Conservation (phyloP, 2,113 vertebrate species). For the Dolichallabes microphthalmus region DNA sequence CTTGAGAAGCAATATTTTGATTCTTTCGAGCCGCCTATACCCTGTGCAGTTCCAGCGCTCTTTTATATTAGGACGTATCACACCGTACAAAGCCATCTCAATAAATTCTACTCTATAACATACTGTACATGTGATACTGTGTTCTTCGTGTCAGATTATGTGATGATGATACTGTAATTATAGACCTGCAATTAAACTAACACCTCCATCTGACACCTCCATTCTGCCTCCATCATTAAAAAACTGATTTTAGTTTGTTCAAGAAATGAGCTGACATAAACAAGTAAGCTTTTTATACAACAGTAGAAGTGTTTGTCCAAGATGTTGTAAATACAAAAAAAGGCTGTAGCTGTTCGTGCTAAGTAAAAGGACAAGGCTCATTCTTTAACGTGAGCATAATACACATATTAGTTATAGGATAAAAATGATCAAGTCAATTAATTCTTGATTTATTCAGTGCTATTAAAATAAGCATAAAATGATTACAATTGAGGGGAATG, state of each 20-base stretch:
- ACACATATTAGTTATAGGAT: neutral
- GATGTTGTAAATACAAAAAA: neutral
- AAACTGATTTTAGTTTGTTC: neutral
- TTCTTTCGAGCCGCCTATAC: neutral
- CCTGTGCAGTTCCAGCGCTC: neutral
- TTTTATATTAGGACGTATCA: neutral
- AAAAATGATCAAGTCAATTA: neutral
- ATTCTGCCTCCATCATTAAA: neutral
- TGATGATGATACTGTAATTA: neutral
- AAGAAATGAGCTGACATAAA: neutral
- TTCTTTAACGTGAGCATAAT: neutral
- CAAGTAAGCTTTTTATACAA: neutral
- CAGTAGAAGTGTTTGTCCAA: neutral
- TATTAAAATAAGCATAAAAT: neutral
- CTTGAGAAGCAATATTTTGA: neutral
- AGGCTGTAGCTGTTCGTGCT: neutral
- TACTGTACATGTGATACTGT: neutral
- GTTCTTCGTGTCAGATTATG: neutral
- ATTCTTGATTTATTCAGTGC: neutral
- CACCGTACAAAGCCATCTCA: neutral
- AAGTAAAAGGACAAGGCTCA: neutral
- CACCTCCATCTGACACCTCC: no score
- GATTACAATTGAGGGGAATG: neutral
- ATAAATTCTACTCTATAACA: neutral
- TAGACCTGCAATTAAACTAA: neutral